Conservation (phyloP, 2,888 invertebrate genomes). For the Archips xylosteana region DNA sequence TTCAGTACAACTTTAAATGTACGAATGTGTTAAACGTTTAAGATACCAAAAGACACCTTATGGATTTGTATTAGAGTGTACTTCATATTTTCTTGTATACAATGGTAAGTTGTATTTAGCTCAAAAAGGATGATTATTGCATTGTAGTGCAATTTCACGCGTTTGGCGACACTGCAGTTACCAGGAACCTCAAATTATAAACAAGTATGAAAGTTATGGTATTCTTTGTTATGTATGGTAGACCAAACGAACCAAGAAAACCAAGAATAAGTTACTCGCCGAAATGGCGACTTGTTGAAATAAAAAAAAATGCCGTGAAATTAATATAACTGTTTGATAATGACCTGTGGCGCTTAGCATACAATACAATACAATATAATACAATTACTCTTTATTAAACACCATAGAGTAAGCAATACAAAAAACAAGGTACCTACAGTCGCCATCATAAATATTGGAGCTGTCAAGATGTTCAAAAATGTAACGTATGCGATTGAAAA, state of each 20-base stretch:
- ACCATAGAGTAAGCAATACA: too few species aligned
- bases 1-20: slow-evolving; percentile 10
- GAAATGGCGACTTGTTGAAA: neutral
- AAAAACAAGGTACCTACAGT: too few species aligned
- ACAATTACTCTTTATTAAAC: too few species aligned
- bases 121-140: slow-evolving; percentile 41
- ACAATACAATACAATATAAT: too few species aligned
- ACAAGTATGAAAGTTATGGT: slow-evolving; percentile 20
- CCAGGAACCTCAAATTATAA: slow-evolving; percentile 32
- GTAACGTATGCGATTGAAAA: too few species aligned
- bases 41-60: slow-evolving; percentile 7
- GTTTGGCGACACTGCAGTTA: slow-evolving; percentile 41
- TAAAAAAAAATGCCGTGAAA: neutral
- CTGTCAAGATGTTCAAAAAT: too few species aligned
- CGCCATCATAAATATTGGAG: too few species aligned
- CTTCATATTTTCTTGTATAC: neutral
- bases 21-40: neutral
- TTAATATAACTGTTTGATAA: neutral
- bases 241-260: too few species aligned
- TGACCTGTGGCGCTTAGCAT: neutral
- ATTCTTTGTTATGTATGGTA: slow-evolving; percentile 17
- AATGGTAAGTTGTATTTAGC: slow-evolving; percentile 6
- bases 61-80: neutral
- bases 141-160: slow-evolving; percentile 44
- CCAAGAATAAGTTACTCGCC: neutral